phyloP scores from a whole-genome alignment of 1,140 invertebrate species.

The Palaemon carinicauda region DNA sequence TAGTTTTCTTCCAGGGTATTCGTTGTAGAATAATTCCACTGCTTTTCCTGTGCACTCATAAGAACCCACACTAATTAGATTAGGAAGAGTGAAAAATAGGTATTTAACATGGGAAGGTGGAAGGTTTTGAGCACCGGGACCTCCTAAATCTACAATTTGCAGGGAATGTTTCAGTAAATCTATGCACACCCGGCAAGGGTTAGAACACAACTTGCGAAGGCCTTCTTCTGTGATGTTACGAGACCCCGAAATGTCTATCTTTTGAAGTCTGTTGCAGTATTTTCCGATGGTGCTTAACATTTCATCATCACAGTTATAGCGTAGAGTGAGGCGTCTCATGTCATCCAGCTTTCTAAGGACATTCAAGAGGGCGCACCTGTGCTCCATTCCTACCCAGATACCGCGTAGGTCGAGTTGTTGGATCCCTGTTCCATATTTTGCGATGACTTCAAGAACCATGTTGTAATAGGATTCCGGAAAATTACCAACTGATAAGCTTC shows the following conservation, averaged over 20 bases:
- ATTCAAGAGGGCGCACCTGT: slow-evolving; percentile 12
- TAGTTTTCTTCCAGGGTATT: not conserved
- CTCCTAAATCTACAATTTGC: slow-evolving; percentile 40
- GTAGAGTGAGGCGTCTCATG: slow-evolving; percentile 26
- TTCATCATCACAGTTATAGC: slow-evolving; percentile 43
- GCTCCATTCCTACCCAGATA: slow-evolving; percentile 24
- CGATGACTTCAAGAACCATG: slow-evolving; percentile 18
- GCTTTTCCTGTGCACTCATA: slow-evolving; percentile 35
- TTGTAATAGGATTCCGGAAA: slow-evolving; percentile 38
- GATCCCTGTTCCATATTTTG: slow-evolving; percentile 15
- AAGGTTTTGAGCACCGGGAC: slow-evolving; percentile 24
- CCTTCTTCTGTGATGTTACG: slow-evolving; percentile 17
- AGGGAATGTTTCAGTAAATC: not conserved
- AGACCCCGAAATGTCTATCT: slow-evolving; percentile 24
- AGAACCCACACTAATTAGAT: slow-evolving; percentile 33
- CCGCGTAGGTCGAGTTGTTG: slow-evolving; percentile 39
- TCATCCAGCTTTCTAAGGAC: slow-evolving; percentile 9
- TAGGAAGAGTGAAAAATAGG: slow-evolving; percentile 22
- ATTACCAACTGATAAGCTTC: slow-evolving; percentile 20
- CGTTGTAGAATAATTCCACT: not conserved
- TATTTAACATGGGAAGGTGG: not conserved
- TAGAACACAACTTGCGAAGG: slow-evolving; percentile 2
- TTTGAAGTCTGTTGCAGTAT: slow-evolving; percentile 30
- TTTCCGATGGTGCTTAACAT: slow-evolving; percentile 39
- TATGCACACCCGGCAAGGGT: slow-evolving; percentile 18